Evolutionary conservation across 92 coral and sea anemone genomes (phyloP).

Genomic region (Epizoanthus illoricatus): DNA sequence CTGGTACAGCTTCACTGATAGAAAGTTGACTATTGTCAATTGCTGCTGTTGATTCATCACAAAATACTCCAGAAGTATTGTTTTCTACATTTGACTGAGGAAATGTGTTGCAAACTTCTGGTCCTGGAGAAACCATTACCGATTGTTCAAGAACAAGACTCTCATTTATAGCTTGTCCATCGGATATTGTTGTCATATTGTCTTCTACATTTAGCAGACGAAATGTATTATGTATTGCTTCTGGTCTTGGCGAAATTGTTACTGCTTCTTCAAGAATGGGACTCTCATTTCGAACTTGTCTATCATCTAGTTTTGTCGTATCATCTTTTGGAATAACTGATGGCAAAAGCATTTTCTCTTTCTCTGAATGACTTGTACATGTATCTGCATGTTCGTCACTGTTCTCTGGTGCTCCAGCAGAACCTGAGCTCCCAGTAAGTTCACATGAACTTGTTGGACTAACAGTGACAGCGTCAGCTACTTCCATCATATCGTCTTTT

Average conservation of each 20-base stretch:
- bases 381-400: neutral
- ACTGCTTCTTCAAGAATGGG: no score
- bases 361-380: neutral
- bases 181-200: no score
- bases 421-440: neutral
- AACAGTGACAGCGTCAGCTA: no score
- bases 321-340: slow-evolving; percentile 42
- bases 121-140: no score
- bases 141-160: no score
- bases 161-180: no score
- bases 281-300: no score
- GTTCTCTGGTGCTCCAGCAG: neutral
- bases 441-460: neutral
- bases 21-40: neutral
- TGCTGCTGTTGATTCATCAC: neutral
- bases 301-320: no score
- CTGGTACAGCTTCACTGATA: neutral
- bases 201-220: no score
- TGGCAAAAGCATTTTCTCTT: neutral
- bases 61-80: neutral
- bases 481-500: slow-evolving; percentile 18
- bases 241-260: no score
- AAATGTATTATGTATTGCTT: no score
- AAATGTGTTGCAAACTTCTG: no score
- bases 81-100: neutral